Evolutionary conservation across 2,888 invertebrate species (phyloP).

Genomic region (Tachina fera): DNA sequence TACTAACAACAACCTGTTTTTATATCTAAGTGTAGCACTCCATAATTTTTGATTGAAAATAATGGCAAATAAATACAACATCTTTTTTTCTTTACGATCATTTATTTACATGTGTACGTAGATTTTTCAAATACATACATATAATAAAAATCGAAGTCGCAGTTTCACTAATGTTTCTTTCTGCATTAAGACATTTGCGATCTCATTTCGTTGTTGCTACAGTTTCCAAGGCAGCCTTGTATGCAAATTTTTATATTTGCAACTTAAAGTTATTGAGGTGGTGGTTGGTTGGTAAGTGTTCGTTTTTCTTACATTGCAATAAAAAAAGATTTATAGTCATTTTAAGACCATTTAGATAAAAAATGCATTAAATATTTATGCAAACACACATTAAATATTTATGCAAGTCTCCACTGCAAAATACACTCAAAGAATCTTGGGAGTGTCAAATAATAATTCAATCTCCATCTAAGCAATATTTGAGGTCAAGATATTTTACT

Average conservation of each 20-base stretch:
- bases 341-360: conserved; percentile 69
- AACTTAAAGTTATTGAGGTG: conserved; percentile 7
- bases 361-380: conserved; percentile 62
- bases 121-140: not conserved
- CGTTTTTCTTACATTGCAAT: conserved; percentile 23
- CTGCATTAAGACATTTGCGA: not conserved
- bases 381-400: conserved; percentile 2
- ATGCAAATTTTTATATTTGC: not conserved
- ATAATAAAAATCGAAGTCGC: not conserved
- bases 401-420: not conserved
- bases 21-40: too few species aligned
- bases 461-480: too few species aligned
- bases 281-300: not conserved
- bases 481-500: not conserved
- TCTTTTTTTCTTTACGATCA: not conserved
- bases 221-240: not conserved
- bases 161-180: not conserved
- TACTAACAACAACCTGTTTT: too few species aligned
- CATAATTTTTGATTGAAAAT: too few species aligned
- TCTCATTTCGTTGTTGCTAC: not conserved
- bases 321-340: conserved; percentile 64
- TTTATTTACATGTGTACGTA: not conserved
- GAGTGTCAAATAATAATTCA: not conserved
- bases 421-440: conserved; percentile 21
- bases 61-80: too few species aligned